Evolutionary conservation across 2,113 vertebrate genomes (phyloP).

Genomic region (Alaudala cheleensis): DNA sequence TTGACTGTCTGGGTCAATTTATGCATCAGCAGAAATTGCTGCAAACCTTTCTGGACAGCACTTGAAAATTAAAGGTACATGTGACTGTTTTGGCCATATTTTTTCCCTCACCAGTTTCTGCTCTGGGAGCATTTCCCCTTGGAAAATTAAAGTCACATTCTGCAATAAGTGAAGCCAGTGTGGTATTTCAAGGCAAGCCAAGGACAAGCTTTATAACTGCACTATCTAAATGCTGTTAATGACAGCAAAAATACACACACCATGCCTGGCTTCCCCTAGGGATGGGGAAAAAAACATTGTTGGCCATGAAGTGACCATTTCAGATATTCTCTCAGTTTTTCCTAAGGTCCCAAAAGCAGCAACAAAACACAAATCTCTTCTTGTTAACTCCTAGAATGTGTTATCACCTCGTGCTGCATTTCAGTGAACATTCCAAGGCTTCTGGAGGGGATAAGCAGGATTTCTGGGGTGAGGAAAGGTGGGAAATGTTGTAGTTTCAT

Average conservation of each 20-base stretch:
- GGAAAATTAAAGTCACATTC: slow-evolving; percentile 63
- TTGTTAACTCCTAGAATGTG: neutral
- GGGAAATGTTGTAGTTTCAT: neutral
- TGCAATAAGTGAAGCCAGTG: slow-evolving; percentile 37
- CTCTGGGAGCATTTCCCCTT: slow-evolving; percentile 18
- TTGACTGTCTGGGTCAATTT: slow-evolving; percentile 59
- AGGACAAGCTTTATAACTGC: slow-evolving; percentile 56
- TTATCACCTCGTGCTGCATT: neutral
- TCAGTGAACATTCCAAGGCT: neutral
- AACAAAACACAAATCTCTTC: slow-evolving; percentile 12
- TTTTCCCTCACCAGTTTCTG: slow-evolving; percentile 41
- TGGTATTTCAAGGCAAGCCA: slow-evolving; percentile 60
- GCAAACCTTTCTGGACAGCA: slow-evolving; percentile 38
- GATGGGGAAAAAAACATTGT: slow-evolving; percentile 42
- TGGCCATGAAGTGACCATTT: slow-evolving; percentile 47
- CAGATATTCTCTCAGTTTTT: slow-evolving; percentile 1
- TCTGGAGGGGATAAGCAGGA: neutral
- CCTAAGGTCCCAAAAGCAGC: slow-evolving; percentile 14
- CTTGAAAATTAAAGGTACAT: slow-evolving; percentile 62
- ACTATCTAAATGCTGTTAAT: slow-evolving; percentile 61
- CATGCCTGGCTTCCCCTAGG: neutral
- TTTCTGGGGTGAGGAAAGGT: neutral
- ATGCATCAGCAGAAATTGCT: slow-evolving; percentile 55
- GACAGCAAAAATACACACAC: slow-evolving; percentile 51
- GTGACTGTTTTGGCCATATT: slow-evolving; percentile 2